Base-by-base conservation (phyloP, 1,140 invertebrate genomes). In the Heliconius hewitsoni region DNA sequence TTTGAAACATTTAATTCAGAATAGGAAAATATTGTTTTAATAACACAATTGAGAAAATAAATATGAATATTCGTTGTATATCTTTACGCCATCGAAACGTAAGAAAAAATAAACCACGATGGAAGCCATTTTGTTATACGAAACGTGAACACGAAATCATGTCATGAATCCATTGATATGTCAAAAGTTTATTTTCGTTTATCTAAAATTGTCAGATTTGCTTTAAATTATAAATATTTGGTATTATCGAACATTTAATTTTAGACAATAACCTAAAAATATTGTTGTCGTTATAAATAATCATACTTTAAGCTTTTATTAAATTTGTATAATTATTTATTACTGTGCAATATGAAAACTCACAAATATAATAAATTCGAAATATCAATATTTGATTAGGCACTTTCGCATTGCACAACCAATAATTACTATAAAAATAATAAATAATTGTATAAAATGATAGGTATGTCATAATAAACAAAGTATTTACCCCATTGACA, bases 401-500 rank as follows among this genome's bases (percentile, higher is more conserved):
- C 60, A 66, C 9, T 66, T 66, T 30, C 11, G 27, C 60, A 66
- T 66, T 11, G 60, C 60, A 66, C 11, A 27, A 8, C 8, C n/a
- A 57, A 57, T 57, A 23, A 0, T 66, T 66, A 30, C 13, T 66
- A 27, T 27, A 66, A 8, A 27, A 30, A 23, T 57, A 57, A 57
- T 23, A 23, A 57, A 57, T n/a, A 57, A 23, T n/a, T 57, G 19
- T 11, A 6, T 55, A 60, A 37, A 60, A 60, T 60, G 9, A 60
- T 60, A 60, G 9, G n/a, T 23, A 60, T 23, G 5, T 66, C 27
- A 66, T 27, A 16, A 66, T 66, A n/a, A 66, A 8, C 27, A 16
- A 16, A 66, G 27, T 66, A 66, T 66, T 94, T 96, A 98, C 97
- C 93, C 96, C 97, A 81, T 96, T 95, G 82, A 96, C 95, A 78